Evolutionary conservation across 2,113 vertebrate species (phyloP).

Genomic region (Hippocampus abdominalis): DNA sequence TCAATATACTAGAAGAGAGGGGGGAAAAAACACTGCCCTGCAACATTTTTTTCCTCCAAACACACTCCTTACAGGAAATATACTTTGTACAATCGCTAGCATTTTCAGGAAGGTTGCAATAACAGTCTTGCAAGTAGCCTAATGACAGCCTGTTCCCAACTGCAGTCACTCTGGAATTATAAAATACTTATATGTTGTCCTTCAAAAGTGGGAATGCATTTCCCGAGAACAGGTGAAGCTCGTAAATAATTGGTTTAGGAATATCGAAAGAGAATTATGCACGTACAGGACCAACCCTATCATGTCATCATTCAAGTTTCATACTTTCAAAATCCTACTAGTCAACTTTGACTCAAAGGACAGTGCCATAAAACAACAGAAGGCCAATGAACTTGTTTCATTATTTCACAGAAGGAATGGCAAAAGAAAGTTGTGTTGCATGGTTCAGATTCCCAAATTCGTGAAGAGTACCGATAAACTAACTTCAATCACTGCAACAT

Average conservation of each 20-base stretch:
- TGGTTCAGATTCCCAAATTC: neutral
- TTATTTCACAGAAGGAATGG: neutral
- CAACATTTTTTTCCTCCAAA: too few relatives aligned
- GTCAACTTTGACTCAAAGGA: neutral
- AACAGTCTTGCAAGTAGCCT: too few relatives aligned
- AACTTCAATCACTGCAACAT: neutral
- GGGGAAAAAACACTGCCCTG: too few relatives aligned
- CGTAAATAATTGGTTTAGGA: neutral
- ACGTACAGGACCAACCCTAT: neutral
- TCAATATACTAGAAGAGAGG: neutral
- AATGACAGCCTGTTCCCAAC: neutral
- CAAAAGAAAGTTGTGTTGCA: slow-evolving; percentile 5
- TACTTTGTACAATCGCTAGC: too few relatives aligned
- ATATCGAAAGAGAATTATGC: neutral
- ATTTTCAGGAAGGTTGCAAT: too few relatives aligned
- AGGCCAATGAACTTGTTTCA: neutral
- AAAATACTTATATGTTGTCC: neutral
- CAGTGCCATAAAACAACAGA: neutral
- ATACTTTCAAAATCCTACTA: neutral
- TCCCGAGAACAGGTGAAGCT: neutral
- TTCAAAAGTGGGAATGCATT: neutral
- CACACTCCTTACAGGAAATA: too few relatives aligned
- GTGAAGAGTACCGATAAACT: neutral
- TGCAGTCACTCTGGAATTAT: neutral
- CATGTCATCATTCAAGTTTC: neutral